Evolutionary conservation across 2,113 vertebrate species (phyloP).

Genomic region (Hepsetus odoe): DNA sequence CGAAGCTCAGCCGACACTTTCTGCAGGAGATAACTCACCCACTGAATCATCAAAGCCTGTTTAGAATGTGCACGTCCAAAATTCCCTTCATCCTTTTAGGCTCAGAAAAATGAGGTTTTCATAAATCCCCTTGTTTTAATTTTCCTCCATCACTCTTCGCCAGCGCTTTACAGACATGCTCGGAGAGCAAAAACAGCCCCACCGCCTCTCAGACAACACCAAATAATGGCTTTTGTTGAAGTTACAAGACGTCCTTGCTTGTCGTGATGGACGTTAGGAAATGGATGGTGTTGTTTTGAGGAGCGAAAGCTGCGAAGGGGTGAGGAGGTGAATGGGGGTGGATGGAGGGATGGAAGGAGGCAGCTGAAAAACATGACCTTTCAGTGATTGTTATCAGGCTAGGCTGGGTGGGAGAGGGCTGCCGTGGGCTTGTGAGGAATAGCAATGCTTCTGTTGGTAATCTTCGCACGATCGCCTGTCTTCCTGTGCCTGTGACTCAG

Average conservation of each 20-base stretch:
- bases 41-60: conserved; percentile 52
- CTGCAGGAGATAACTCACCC: conserved; percentile 42
- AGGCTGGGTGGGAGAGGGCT: conserved; percentile 32
- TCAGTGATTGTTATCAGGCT: conserved; percentile 44
- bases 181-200: conserved; percentile 11
- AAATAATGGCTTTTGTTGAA: conserved; percentile 19
- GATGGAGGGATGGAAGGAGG: background rate
- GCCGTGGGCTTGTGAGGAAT: conserved; percentile 28
- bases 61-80: conserved; percentile 40
- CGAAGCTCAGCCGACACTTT: conserved; percentile 19
- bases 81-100: conserved; percentile 26
- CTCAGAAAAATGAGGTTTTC: conserved; percentile 33
- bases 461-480: conserved; percentile 43
- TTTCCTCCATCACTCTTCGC: conserved; percentile 39
- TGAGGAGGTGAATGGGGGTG: conserved; percentile 6
- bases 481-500: conserved; percentile 40
- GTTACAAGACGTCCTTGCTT: background rate
- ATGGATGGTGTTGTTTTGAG: conserved; percentile 27
- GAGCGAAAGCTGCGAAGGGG: conserved; percentile 13
- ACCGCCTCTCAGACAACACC: conserved; percentile 16
- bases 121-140: conserved; percentile 45
- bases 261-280: conserved; percentile 9
- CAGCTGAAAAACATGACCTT: conserved; percentile 46
- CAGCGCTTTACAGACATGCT: conserved; percentile 15
- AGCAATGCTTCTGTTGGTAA: conserved; percentile 51